These are phyloP conservation scores for Parotia lawesii DNA, from an alignment of 2,113 vertebrate species.

Conservation along the genomic window DNA sequence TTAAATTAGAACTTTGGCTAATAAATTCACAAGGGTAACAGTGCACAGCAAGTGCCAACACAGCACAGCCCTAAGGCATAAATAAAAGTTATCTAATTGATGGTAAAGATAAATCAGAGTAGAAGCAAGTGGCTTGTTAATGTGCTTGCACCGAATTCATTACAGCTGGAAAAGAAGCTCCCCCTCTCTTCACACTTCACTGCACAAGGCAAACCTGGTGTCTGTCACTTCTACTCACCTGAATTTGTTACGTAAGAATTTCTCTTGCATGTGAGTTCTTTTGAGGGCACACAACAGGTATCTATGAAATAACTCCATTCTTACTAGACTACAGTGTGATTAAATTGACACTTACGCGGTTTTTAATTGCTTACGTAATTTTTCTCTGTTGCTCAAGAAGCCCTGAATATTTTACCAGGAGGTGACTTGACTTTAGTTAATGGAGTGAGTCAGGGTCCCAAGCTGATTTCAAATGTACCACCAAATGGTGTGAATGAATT, in stretches of 20 bases:
- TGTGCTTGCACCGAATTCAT: slow-evolving; percentile 46
- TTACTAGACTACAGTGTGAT: neutral
- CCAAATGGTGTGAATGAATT: neutral
- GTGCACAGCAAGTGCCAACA: slow-evolving; percentile 56
- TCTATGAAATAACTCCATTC: neutral
- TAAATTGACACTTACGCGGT: neutral
- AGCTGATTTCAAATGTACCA: neutral
- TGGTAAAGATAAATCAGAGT: slow-evolving; percentile 66
- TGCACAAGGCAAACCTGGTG: neutral
- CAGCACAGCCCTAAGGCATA: slow-evolving; percentile 58
- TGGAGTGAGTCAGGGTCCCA: neutral
- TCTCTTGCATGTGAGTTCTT: neutral
- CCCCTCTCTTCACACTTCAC: neutral
- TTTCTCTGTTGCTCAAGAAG: neutral
- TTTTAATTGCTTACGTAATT: neutral
- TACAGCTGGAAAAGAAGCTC: slow-evolving; percentile 20
- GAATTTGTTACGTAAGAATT: neutral
- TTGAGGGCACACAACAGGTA: neutral
- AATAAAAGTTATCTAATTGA: slow-evolving; percentile 73
- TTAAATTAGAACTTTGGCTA: slow-evolving; percentile 71
- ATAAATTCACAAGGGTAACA: slow-evolving; percentile 65
- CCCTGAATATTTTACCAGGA: neutral
- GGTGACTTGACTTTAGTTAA: neutral
- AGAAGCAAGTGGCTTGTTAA: slow-evolving; percentile 55
- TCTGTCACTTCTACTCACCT: neutral